Evolutionary conservation across 1,140 invertebrate genomes (phyloP).

Genomic region (Heliconius congener): DNA sequence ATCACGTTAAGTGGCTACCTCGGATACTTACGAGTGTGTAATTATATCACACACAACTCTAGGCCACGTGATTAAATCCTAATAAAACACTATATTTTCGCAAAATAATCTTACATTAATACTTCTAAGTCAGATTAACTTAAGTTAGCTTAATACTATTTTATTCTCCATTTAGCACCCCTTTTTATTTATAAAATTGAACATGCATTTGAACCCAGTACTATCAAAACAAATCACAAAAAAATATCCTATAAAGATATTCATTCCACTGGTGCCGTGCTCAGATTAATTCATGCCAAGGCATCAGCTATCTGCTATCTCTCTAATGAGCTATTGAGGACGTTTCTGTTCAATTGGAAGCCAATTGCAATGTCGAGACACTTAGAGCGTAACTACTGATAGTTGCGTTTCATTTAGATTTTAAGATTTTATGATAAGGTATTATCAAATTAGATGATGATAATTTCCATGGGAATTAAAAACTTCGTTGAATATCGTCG

Average conservation of each 20-base stretch:
- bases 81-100: too few species aligned
- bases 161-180: too few species aligned
- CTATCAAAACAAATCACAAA: neutral
- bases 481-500: too few species aligned
- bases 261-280: neutral
- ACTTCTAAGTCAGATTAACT: too few species aligned
- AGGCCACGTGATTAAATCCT: too few species aligned
- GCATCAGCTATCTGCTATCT: constrained; percentile 1
- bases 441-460: too few species aligned
- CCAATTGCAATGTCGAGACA: constrained; percentile 3
- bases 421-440: neutral
- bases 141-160: too few species aligned
- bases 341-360: constrained; percentile 16
- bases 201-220: neutral
- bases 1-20: too few species aligned
- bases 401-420: neutral
- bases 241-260: neutral
- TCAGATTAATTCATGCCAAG: constrained; percentile 23
- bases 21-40: too few species aligned
- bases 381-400: neutral
- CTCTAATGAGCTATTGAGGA: constrained; percentile 19
- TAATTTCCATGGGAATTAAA: too few species aligned
- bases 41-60: too few species aligned
- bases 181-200: neutral
- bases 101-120: too few species aligned